phyloP scores from a whole-genome alignment of 1,140 invertebrate genomes.

The Cecropterus lyciades region DNA sequence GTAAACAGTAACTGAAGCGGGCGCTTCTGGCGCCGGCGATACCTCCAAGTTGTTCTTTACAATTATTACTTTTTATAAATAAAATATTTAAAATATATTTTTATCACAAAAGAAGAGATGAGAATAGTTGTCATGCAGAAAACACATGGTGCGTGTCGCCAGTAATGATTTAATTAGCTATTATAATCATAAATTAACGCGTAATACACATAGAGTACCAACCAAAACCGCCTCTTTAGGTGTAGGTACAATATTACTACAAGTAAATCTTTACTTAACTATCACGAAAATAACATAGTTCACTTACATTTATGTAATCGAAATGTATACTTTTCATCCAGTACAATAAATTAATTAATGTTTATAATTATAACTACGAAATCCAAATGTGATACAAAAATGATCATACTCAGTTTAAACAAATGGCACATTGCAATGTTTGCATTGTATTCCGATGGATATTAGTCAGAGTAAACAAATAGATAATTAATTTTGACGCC shows the following conservation, averaged over 20 bases:
- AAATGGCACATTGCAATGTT: conserved; percentile 78
- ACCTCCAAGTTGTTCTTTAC: conserved; percentile 57
- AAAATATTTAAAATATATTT: conserved; percentile 54
- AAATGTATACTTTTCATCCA: conserved; percentile 71
- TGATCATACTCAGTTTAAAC: conserved; percentile 68
- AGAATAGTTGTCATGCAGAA: conserved; percentile 67
- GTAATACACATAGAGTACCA: conserved; percentile 56
- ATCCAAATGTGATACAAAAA: conserved; percentile 72
- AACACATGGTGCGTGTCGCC: conserved; percentile 54
- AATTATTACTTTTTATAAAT: conserved; percentile 41
- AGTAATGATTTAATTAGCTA: conserved; percentile 57
- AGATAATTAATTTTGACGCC: conserved; percentile 79
- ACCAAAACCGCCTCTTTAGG: conserved; percentile 66
- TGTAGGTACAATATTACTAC: conserved; percentile 64
- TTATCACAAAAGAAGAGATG: conserved; percentile 71
- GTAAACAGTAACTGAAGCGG: conserved; percentile 53
- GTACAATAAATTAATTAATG: conserved; percentile 79
- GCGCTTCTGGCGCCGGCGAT: conserved; percentile 38
- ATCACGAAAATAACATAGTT: conserved; percentile 77
- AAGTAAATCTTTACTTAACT: conserved; percentile 72
- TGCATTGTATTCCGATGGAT: conserved; percentile 68
- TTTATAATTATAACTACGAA: conserved; percentile 77
- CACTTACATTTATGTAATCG: conserved; percentile 72
- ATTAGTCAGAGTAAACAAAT: conserved; percentile 58
- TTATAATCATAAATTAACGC: conserved; percentile 59